These are phyloP conservation scores for Nipponacmea schrenckii DNA, from an alignment of 2,888 invertebrate genomes.

Conservation along the genomic window DNA sequence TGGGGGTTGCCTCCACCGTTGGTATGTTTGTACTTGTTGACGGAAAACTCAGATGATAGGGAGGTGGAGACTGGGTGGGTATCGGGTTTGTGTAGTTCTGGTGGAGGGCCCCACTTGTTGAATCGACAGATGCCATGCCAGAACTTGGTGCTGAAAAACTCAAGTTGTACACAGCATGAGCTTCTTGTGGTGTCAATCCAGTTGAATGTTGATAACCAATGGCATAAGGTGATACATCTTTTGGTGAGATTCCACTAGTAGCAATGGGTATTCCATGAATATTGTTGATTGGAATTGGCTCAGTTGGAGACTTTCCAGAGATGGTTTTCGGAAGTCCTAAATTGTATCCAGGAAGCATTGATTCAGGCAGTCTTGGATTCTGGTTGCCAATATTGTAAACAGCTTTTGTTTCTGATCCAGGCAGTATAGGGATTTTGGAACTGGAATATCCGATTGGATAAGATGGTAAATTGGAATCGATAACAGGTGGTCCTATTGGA, in stretches of 20 bases:
- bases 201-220: neutral
- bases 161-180: neutral
- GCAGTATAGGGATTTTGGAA: neutral
- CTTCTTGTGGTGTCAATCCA: neutral
- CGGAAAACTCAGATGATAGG: neutral
- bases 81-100: too few relatives aligned
- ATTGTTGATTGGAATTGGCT: neutral
- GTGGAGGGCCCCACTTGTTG: too few relatives aligned
- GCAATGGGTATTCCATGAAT: too few relatives aligned
- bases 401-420: neutral
- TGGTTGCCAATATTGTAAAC: too few relatives aligned
- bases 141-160: neutral
- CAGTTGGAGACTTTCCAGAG: neutral
- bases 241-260: too few relatives aligned
- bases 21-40: neutral
- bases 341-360: neutral
- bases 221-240: neutral
- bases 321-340: neutral
- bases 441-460: too few relatives aligned
- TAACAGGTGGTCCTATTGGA: too few relatives aligned
- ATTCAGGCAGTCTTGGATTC: too few relatives aligned
- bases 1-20: neutral
- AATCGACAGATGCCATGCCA: neutral
- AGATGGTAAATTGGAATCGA: neutral
- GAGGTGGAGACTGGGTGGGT: neutral